Percentiles rank a stretch among this genome's conserved stretches.
Conservation (phyloP, 2,888 invertebrate genomes). For the Drosophila anomelani region DNA sequence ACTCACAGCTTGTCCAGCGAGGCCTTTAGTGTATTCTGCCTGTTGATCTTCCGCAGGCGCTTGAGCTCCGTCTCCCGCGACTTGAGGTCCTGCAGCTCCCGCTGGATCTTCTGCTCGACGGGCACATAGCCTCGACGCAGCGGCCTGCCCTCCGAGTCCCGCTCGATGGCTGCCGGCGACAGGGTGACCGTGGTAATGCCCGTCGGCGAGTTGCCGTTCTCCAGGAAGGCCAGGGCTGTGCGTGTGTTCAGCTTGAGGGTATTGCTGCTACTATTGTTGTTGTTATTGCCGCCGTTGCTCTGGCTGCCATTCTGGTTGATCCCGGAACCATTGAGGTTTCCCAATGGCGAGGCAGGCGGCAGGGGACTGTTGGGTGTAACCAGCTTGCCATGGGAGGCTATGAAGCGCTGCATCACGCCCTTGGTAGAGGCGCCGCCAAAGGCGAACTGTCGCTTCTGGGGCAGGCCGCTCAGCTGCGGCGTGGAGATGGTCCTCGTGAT, state of each 20-base stretch:
- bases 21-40: constrained; percentile 88
- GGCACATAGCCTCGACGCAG: constrained; percentile 92
- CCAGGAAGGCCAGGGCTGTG: constrained; percentile 62
- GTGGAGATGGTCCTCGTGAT: constrained; percentile 83
- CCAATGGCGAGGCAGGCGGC: constrained; percentile 20
- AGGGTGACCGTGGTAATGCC: constrained; percentile 63
- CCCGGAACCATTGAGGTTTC: constrained; percentile 11
- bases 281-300: neutral
- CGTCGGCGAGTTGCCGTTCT: constrained; percentile 44
- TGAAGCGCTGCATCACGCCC: constrained; percentile 94
- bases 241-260: constrained; percentile 64
- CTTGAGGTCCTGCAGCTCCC: constrained; percentile 93
- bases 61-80: constrained; percentile 92
- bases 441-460: constrained; percentile 86
- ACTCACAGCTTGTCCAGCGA: constrained; percentile 86
- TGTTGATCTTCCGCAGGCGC: constrained; percentile 87
- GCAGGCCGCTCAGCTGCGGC: constrained; percentile 68
- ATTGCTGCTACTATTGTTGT: neutral
- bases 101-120: constrained; percentile 94
- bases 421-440: constrained; percentile 87
- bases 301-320: constrained; percentile 7
- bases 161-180: constrained; percentile 85
- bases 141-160: constrained; percentile 87
- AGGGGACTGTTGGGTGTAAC: constrained; percentile 63
- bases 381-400: constrained; percentile 91